Conservation (phyloP, 1,140 invertebrate species). For the Cydia fagiglandana region DNA sequence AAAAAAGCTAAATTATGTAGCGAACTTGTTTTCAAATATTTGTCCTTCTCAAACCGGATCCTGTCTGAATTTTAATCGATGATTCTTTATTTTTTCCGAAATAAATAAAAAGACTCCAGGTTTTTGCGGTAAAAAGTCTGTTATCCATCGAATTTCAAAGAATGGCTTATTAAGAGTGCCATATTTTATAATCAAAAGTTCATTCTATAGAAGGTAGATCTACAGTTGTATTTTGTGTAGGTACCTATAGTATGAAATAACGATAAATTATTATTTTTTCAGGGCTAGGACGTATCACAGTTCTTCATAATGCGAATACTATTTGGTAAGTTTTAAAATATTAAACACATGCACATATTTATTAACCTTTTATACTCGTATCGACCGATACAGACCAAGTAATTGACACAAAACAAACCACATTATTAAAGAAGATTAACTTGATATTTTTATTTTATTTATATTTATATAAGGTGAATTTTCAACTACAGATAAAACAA, state of each 20-base stretch:
- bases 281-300: neutral
- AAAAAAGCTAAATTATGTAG: constrained; percentile 16
- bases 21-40: constrained; percentile 24
- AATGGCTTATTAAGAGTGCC: neutral
- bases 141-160: neutral
- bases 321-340: constrained; percentile 1
- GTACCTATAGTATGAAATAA: neutral
- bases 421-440: too few relatives aligned
- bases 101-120: neutral
- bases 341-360: too few relatives aligned
- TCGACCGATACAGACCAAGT: too few relatives aligned
- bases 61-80: constrained; percentile 19
- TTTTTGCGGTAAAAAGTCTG: neutral
- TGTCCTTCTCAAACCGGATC: constrained; percentile 26
- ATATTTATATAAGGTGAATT: too few relatives aligned
- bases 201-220: too few relatives aligned
- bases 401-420: too few relatives aligned
- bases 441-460: too few relatives aligned
- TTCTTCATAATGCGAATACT: constrained; percentile 18
- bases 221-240: too few relatives aligned
- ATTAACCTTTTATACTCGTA: too few relatives aligned
- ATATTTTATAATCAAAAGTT: neutral
- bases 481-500: too few relatives aligned
- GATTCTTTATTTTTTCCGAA: neutral
- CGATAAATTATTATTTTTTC: neutral